Base-by-base conservation (phyloP, 2,113 vertebrate species). In the Corvus hawaiiensis region DNA sequence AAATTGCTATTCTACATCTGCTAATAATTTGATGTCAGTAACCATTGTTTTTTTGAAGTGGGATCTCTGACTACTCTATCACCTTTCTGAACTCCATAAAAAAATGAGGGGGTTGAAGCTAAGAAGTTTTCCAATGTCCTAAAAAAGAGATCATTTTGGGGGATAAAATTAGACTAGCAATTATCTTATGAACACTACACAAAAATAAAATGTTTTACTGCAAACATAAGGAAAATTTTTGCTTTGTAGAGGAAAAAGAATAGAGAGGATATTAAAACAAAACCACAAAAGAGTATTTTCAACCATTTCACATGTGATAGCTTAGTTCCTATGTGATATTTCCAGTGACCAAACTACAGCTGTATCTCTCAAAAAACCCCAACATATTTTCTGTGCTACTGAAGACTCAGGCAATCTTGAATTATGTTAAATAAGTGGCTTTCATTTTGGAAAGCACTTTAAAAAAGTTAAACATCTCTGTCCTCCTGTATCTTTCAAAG, bases 31-130 rank as follows among this genome's bases (percentile, higher is more conserved):
- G 52, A 43, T 43, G 16, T 43, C 43, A 46, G 49, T 30, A 89
- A 93, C 86, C 64, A 30, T 16, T 64, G 39, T 16, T 74, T 74
- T 88, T 91, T 92, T 84, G 83, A 96, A 92, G 88, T 94, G 90
- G 83, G 83, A 86, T 89, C 35, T 90, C 87, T 78, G 69, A 84
- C 52, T 84, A 74, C 10, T 66, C 63, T 77, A 75, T 56, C 73
- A 84, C 56, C 61, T 81, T 88, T 39, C 1, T 79, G 68, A 87
- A 68, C 26, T 72, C 44, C 32, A 43, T 72, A 78, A 95, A 69
- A 90, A 92, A 63, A 2, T 15, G 64, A 77, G 28, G 35, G 3
- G 5, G 27, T 26, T 78, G 51, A n/a, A 86, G 20, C 20, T 78
- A 69, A 64, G 54, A 48, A 83, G 27, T 74, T 84, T 91, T 74